A percentile compares a stretch with the other conserved stretches of the same genome.
phyloP scores from a whole-genome alignment of 2,113 vertebrate species.

The Lontra canadensis region DNA sequence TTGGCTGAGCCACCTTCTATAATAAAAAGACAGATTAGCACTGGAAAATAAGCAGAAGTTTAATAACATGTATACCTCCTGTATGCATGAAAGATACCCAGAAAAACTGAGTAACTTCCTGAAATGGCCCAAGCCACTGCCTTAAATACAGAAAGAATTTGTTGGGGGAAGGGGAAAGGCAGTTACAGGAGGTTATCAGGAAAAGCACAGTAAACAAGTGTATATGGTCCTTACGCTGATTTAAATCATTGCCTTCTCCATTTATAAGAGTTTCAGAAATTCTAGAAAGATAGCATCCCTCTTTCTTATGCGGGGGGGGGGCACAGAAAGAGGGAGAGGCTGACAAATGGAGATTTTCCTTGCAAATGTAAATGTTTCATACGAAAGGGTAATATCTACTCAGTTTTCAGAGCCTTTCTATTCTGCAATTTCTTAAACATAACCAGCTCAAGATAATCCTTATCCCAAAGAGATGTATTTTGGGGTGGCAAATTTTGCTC shows the following conservation, averaged over 20 bases:
- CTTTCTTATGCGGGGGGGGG: background rate
- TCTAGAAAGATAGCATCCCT: background rate
- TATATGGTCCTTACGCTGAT: background rate
- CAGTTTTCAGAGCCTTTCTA: background rate
- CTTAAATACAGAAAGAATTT: background rate
- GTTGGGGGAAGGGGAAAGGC: background rate
- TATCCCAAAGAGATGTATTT: background rate
- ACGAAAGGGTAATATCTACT: background rate
- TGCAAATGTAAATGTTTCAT: background rate
- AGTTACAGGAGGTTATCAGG: background rate
- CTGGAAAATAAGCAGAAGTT: background rate
- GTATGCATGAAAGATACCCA: background rate
- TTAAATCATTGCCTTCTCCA: background rate
- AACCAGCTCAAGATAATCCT: background rate
- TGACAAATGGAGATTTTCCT: background rate
- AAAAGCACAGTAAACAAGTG: background rate
- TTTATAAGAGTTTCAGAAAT: background rate
- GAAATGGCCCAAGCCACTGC: background rate
- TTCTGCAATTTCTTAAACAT: background rate
- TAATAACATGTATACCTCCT: background rate
- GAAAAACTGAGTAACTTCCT: background rate
- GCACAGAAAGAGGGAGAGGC: background rate
- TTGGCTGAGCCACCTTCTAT: background rate
- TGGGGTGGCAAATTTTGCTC: background rate
- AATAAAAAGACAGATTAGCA: background rate